Base-by-base conservation (phyloP, 2,888 invertebrate species). In the Meteorus colon region DNA sequence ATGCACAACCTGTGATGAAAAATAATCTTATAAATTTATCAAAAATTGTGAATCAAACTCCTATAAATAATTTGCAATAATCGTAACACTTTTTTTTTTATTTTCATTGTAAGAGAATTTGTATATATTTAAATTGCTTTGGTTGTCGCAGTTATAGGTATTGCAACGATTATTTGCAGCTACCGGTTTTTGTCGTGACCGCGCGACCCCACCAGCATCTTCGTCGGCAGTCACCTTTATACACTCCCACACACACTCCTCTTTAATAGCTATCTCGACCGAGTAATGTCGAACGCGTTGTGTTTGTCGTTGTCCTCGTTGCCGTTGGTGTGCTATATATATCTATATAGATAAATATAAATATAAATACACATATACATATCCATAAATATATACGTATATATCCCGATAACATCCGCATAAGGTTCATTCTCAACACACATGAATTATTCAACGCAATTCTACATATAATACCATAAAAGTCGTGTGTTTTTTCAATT, bases 401-500 rank as follows among this genome's bases (percentile, higher is more conserved):
- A 48, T 48, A 1, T 48, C 16, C 48, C n/a, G 48, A 48, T 48
- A 48, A 48, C 16, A 48, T 48, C 48, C 48, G n/a, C 48, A 48
- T 48, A 16, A 48, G 48, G 48, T 48, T 48, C n/a, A 48, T n/a
- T 16, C 48, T 48, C n/a, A 4, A 48, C n/a, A 48, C n/a, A 48
- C n/a, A 48, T 48, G 48, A 48, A 48, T 48, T 48, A 48, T 48
- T 48, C 48, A 48, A 48, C 48, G n/a, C n/a, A 48, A 48, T 48
- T 48, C 48, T 48, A 48, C 48, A 48, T 48, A 48, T 48, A 48
- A 48, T 48, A 48, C 48, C 16, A 48, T 48, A 48, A 48, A 48
- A 48, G 48, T 48, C 48, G 68, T 73, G 41, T 74, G 69, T 41
- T 34, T 55, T 48, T 48, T n/a, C 48, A 48, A n/a, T 48, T 41